These are phyloP conservation scores for Phalloptychus januarius DNA, from an alignment of 2,797 vertebrate genomes.

Conservation along the genomic window DNA sequence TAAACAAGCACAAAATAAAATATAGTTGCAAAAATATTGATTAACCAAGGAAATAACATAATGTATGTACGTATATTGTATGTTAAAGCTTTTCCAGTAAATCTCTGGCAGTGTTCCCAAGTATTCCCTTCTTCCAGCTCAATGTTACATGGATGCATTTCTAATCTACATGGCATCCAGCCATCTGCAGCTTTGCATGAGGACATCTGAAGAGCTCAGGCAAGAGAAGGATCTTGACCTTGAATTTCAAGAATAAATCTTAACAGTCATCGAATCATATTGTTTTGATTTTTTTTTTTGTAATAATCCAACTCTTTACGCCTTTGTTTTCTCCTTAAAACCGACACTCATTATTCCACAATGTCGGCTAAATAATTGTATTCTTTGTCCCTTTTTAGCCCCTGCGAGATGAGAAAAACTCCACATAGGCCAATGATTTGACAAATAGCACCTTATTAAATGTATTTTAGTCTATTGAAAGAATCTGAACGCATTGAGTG, in stretches of 20 bases:
- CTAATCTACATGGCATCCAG: slow-evolving; percentile 46
- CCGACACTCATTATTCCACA: not conserved
- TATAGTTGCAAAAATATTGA: slow-evolving; percentile 5
- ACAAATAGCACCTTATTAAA: not conserved
- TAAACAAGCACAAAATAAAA: not conserved
- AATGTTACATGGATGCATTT: slow-evolving; percentile 64
- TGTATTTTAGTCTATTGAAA: not conserved
- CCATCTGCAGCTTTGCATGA: slow-evolving; percentile 24
- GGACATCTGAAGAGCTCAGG: slow-evolving; percentile 34
- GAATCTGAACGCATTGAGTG: not conserved
- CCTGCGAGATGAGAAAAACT: not conserved
- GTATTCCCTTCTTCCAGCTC: slow-evolving; percentile 53
- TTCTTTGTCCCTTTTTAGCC: not conserved
- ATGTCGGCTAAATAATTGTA: not conserved
- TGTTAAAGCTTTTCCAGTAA: slow-evolving; percentile 28
- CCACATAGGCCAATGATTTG: not conserved
- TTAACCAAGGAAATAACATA: not conserved
- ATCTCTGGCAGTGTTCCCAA: slow-evolving; percentile 44
- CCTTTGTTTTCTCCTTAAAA: not conserved
- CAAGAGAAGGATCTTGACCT: slow-evolving; percentile 26
- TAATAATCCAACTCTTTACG: not conserved
- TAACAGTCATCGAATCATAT: not conserved
- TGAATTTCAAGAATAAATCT: slow-evolving; percentile 12
- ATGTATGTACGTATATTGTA: slow-evolving; percentile 21
- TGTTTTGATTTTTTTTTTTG: not conserved